Base-by-base conservation (phyloP, 2,797 vertebrate species). In the Micrastur ruficollis region DNA sequence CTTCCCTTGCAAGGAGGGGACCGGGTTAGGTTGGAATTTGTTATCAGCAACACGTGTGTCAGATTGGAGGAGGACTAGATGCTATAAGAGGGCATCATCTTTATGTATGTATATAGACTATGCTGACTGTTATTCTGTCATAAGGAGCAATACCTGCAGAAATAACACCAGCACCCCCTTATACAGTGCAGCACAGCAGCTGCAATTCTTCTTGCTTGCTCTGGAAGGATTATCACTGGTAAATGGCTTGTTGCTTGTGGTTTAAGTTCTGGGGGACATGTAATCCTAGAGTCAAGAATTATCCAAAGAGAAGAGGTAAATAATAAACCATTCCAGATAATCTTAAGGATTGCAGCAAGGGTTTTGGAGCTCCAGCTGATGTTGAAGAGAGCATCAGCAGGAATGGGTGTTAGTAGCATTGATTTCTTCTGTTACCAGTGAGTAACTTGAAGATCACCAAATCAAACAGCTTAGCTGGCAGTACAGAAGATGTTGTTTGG, bases 1-100 rank as follows among this genome's bases (percentile, higher is more conserved):
- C 0, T 32, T 66, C 14, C 20, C 21, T 90, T 5, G 2, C 0
- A 5, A 84, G 61, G 8, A 50, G 23, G 6, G 10, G 6, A 25
- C 12, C 20, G 21, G 4, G 4, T 73, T 44, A 40, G 1, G 0
- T 18, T 49, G 42, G 36, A 61, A 49, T 63, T 44, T 52, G 8
- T 52, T 81, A 6, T 50, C 20, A 61, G 13, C 21, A 40, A n/a
- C 14, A 40, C 32, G 12, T 17, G 8, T 50, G 32, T 40, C 20
- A 23, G 25, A 23, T 31, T 11, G 2, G 25, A 65, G 20, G n/a
- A 76, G 15, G 63, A 66, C 31, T 55, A 75, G 29, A 21, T 8
- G 10, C 59, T 71, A 3, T 32, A 19, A 36, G 27, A 78, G 32
- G 42, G 8, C 42, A 25, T 67, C 6, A 36, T 49, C 31, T 49